These are phyloP conservation scores for Andrena marginata DNA, from an alignment of 2,888 invertebrate species.

Conservation along the genomic window DNA sequence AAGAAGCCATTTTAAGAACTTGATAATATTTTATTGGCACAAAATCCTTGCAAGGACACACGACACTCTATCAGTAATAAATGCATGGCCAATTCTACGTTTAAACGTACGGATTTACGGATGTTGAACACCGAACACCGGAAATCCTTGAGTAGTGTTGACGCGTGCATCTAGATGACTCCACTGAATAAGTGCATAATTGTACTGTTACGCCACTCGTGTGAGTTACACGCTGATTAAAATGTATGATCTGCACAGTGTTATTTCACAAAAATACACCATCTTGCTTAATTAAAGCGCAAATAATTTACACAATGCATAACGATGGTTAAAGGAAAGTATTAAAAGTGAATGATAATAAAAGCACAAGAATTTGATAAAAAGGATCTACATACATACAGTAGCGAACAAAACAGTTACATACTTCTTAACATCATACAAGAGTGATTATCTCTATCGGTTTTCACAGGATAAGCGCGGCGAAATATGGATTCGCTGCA, in stretches of 20 bases:
- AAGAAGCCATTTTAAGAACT: too few relatives aligned
- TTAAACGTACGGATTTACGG: slow-evolving; percentile 65
- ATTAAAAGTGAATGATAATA: too few relatives aligned
- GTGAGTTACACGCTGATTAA: slow-evolving; percentile 43
- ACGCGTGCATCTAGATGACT: slow-evolving; percentile 63
- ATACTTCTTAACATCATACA: too few relatives aligned
- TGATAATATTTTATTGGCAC: background rate
- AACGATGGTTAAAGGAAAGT: background rate
- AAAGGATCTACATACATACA: too few relatives aligned
- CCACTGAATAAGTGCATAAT: slow-evolving; percentile 65
- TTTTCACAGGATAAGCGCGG: too few relatives aligned
- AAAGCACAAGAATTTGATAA: too few relatives aligned
- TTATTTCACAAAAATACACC: slow-evolving; percentile 31
- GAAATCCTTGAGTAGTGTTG: slow-evolving; percentile 68
- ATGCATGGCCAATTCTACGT: slow-evolving; percentile 15
- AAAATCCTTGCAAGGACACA: slow-evolving; percentile 21
- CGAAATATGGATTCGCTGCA: too few relatives aligned
- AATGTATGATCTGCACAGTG: slow-evolving; percentile 21
- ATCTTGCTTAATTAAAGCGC: background rate
- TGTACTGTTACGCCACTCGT: slow-evolving; percentile 53
- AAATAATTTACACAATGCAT: background rate
- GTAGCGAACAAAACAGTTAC: too few relatives aligned
- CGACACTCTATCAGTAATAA: slow-evolving; percentile 27
- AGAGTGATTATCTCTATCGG: too few relatives aligned
- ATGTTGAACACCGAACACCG: slow-evolving; percentile 65